Base-by-base conservation (phyloP, 2,113 vertebrate genomes). In the Pluvialis apricaria region DNA sequence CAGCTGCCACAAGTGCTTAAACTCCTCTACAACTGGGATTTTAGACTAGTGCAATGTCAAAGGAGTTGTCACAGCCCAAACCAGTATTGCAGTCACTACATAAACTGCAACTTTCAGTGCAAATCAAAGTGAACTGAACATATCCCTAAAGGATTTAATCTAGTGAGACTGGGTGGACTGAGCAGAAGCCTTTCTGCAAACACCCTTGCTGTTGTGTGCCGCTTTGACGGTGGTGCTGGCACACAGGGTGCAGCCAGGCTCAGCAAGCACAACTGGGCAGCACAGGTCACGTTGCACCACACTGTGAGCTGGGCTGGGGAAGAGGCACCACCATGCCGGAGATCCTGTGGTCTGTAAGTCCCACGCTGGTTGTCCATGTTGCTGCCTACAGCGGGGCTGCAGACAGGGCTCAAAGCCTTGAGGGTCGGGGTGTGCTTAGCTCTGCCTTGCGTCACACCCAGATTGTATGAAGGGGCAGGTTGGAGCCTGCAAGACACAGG, bases 231-330 rank as follows among this genome's bases (percentile, higher is more conserved):
- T 14, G 44, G 3, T 83, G 64, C 64, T 57, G 60, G 38, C 89
- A 68, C 34, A 26, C 32, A n/a, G 44, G 25, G 22, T 38, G 60
- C 65, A 94, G 20, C 32, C 55, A 45, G 84, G 47, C 65, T 68
- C 73, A 55, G 38, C n/a, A 10, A 54, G 49, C 72, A 12, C 64
- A 81, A 26, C 17, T 55, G 25, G 14, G 57, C 52, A 81, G 51
- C 55, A 25, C 42, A 62, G 21, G 21, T 85, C 82, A 47, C 0
- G 0, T 8, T 47, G 49, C 73, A 65, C 34, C 34, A 60, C 0
- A 1, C 69, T 51, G 65, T 22, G 51, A 78, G 26, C 78, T 64
- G 73, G 51, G 31, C 52, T 73, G 60, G 7, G 29, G 25, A 90
- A 66, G 64, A 73, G 54, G 40, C 42, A 58, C 17, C 75, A 28